Evolutionary conservation across 1,140 invertebrate species (phyloP).

Genomic region (Drosophila equinoxialis): DNA sequence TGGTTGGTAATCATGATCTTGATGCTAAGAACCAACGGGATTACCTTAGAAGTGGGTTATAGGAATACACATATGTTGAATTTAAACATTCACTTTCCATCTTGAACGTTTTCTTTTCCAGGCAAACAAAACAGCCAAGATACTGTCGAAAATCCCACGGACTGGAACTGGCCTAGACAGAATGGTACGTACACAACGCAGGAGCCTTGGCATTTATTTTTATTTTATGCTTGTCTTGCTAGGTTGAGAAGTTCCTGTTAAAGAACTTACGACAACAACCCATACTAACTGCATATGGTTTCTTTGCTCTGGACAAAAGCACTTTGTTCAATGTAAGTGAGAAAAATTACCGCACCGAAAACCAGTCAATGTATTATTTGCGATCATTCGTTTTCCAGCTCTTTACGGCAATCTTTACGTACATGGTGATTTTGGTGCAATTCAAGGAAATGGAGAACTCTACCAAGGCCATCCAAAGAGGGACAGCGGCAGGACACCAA

Average conservation of each 20-base stretch:
- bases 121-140: slow-evolving; percentile 77
- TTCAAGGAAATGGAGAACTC: slow-evolving; percentile 78
- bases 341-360: no score
- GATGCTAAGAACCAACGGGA: slow-evolving; percentile 51
- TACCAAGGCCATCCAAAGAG: slow-evolving; percentile 50
- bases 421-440: slow-evolving; percentile 78
- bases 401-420: slow-evolving; percentile 77
- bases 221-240: not conserved
- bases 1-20: slow-evolving; percentile 58
- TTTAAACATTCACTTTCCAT: not conserved
- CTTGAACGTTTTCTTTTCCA: slow-evolving; percentile 34
- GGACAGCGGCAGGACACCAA: not conserved
- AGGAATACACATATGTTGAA: no score
- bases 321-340: slow-evolving; percentile 70
- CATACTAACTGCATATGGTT: slow-evolving; percentile 75
- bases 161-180: slow-evolving; percentile 66
- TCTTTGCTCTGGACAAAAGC: slow-evolving; percentile 73
- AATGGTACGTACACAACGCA: slow-evolving; percentile 47
- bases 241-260: slow-evolving; percentile 77
- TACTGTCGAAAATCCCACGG: slow-evolving; percentile 66
- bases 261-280: slow-evolving; percentile 74
- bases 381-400: slow-evolving; percentile 38
- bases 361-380: not conserved
- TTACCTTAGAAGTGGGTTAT: slow-evolving; percentile 60
- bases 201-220: not conserved